Percentiles rank a stretch among this genome's conserved stretches.
These are phyloP conservation scores for Pediacus dermestoides DNA, from an alignment of 2,888 invertebrate genomes.

Conservation along the genomic window DNA sequence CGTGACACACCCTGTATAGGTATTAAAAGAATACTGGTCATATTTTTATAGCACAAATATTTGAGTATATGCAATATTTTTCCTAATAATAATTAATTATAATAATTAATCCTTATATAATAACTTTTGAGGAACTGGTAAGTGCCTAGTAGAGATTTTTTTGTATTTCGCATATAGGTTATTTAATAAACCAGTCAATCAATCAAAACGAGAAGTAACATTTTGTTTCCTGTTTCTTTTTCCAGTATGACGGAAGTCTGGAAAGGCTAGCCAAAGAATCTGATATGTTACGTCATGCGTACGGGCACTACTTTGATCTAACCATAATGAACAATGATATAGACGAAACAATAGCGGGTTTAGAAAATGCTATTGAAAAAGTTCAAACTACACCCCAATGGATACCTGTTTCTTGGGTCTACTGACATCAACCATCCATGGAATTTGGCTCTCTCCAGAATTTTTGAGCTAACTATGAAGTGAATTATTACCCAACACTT, in stretches of 20 bases:
- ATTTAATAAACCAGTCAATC: too few species aligned
- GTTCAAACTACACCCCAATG: constrained; percentile 91
- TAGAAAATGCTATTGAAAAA: constrained; percentile 87
- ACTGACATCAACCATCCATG: constrained; percentile 63
- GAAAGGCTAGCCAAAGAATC: constrained; percentile 95
- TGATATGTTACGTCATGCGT: constrained; percentile 92
- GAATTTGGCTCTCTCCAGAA: constrained; percentile 41
- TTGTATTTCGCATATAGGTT: neutral
- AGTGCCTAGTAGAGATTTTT: neutral
- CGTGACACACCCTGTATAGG: too few species aligned
- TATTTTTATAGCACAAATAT: too few species aligned
- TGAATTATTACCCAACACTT: constrained; percentile 16
- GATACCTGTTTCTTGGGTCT: constrained; percentile 98
- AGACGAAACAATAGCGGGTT: constrained; percentile 91
- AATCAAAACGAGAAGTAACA: too few species aligned
- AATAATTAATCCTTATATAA: too few species aligned
- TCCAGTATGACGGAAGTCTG: constrained; percentile 95
- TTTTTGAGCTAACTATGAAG: constrained; percentile 28
- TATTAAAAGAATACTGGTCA: too few species aligned
- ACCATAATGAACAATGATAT: constrained; percentile 99
- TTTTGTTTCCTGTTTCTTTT: constrained; percentile 38
- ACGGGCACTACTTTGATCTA: constrained; percentile 98
- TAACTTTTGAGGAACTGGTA: too few species aligned
- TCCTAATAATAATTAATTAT: too few species aligned
- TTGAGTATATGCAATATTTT: too few species aligned